These are phyloP conservation scores for Zaprionus vittiger DNA, from an alignment of 1,140 invertebrate species.

Conservation along the genomic window DNA sequence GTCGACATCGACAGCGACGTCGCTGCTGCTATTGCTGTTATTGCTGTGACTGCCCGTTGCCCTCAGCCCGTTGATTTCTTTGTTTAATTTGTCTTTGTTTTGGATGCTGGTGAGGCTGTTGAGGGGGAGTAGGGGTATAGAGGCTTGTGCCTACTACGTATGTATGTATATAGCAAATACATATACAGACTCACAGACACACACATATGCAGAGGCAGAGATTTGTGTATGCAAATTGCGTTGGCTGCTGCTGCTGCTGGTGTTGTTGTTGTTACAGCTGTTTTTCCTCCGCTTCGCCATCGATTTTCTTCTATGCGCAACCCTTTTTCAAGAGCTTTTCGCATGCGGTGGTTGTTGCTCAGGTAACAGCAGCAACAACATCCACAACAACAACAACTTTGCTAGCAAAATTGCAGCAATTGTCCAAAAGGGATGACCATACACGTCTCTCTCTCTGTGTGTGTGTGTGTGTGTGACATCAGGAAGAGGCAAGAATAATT, in stretches of 20 bases:
- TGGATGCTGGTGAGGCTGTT: slow-evolving; percentile 39
- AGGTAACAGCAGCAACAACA: not conserved
- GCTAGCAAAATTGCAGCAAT: not conserved
- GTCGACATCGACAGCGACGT: slow-evolving; percentile 6
- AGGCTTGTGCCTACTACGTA: not conserved
- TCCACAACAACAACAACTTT: not conserved
- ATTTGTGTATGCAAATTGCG: slow-evolving; percentile 20
- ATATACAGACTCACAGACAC: not conserved
- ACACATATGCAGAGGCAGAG: not conserved
- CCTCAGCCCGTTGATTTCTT: slow-evolving; percentile 59
- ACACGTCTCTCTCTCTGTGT: not conserved
- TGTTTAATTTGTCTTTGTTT: slow-evolving; percentile 79
- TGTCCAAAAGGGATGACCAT: not conserved
- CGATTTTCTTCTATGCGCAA: slow-evolving; percentile 49
- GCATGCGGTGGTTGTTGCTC: slow-evolving; percentile 22
- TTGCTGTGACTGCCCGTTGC: slow-evolving; percentile 2
- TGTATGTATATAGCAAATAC: not conserved
- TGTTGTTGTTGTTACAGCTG: slow-evolving; percentile 4
- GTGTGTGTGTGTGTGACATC: not conserved
- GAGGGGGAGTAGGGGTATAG: not conserved
- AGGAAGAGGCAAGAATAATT: not conserved
- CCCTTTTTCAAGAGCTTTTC: slow-evolving; percentile 42
- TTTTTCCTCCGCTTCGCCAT: slow-evolving; percentile 8
- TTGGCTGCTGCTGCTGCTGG: slow-evolving; percentile 11
- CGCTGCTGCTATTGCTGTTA: not conserved